Evolutionary conservation across 2,888 invertebrate genomes (phyloP).

Genomic region (Sesamia inferens): DNA sequence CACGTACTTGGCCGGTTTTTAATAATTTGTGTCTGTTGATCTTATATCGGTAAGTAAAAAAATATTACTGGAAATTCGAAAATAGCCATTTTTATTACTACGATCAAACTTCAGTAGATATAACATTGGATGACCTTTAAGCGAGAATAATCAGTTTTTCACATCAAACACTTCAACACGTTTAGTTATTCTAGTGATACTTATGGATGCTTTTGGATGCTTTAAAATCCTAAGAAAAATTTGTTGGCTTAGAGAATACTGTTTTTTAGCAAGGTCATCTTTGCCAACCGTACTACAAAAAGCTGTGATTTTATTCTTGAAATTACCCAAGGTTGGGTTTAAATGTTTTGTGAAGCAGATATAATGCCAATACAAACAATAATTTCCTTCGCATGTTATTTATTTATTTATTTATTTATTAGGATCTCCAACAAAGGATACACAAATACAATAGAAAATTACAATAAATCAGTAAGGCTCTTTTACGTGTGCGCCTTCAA

Average conservation of each 20-base stretch:
- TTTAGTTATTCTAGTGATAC: slow-evolving; percentile 15
- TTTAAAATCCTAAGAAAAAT: slow-evolving; percentile 3
- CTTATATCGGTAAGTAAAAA: too few relatives aligned
- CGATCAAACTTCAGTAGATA: not conserved
- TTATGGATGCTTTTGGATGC: not conserved
- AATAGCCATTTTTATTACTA: not conserved
- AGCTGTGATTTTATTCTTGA: not conserved
- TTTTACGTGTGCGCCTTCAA: too few relatives aligned
- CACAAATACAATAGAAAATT: too few relatives aligned
- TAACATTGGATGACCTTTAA: slow-evolving; percentile 17
- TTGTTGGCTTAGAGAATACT: not conserved
- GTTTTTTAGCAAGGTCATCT: not conserved
- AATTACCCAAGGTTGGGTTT: not conserved
- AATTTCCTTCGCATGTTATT: not conserved
- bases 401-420: too few relatives aligned
- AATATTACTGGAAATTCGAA: too few relatives aligned
- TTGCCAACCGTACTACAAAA: not conserved
- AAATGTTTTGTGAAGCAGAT: not conserved
- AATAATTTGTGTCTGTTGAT: too few relatives aligned
- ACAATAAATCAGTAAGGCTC: too few relatives aligned
- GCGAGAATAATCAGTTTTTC: slow-evolving; percentile 20
- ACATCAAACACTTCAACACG: slow-evolving; percentile 50
- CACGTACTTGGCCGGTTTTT: too few relatives aligned
- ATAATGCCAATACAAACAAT: not conserved
- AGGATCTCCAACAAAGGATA: too few relatives aligned